Base-by-base conservation (phyloP, 2,888 invertebrate genomes). In the Nemurella pictetii region DNA sequence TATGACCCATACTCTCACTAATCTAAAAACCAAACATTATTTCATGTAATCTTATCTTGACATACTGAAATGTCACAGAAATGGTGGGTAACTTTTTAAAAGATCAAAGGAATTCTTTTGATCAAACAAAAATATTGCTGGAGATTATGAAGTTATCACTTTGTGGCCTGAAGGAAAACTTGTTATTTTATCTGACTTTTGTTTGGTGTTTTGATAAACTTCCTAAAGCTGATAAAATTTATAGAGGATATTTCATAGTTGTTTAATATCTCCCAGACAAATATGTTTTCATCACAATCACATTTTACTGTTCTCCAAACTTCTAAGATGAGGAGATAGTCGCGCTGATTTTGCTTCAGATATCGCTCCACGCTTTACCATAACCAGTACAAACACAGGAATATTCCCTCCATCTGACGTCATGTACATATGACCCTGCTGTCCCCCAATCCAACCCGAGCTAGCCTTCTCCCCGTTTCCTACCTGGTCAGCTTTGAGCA, bases 401-500 rank as follows among this genome's bases (percentile, higher is more conserved):
- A n/a, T n/a, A n/a, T n/a, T n/a, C n/a, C n/a, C n/a, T n/a, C n/a
- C n/a, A n/a, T n/a, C n/a, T n/a, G n/a, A n/a, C n/a, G n/a, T n/a
- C n/a, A n/a, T n/a, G n/a, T n/a, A n/a, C n/a, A n/a, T n/a, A n/a
- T n/a, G n/a, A n/a, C n/a, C n/a, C n/a, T n/a, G n/a, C n/a, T n/a
- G n/a, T n/a, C n/a, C n/a, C n/a, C n/a, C n/a, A n/a, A n/a, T n/a
- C n/a, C n/a, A n/a, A n/a, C n/a, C n/a, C n/a, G 55, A 55, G 20
- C 55, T n/a, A n/a, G n/a, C n/a, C n/a, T n/a, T n/a, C n/a, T n/a
- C 35, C 5, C 55, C 3, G 28, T 15, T 73, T 29, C 35, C 5
- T 36, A 84, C 85, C 84, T 86, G 84, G 85, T 88, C 88, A 3
- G 89, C 88, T 83, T 89, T 88, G 20, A 91, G 88, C 15, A 93